Conservation (phyloP, 2,113 vertebrate species). For the Callithrix jacchus region DNA sequence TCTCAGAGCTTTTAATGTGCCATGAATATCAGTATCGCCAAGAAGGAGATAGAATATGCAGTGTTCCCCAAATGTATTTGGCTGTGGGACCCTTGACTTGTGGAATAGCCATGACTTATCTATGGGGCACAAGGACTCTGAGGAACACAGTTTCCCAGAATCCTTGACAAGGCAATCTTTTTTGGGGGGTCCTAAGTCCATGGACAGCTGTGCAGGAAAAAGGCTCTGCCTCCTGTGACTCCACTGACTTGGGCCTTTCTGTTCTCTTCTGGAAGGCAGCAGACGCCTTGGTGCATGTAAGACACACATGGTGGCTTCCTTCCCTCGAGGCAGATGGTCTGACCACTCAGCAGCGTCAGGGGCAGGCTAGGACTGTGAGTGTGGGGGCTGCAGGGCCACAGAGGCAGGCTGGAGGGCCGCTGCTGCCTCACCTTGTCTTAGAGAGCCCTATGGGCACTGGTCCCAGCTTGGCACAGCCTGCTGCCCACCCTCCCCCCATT, state of each 20-base stretch:
- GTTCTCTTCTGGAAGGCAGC: background rate
- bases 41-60: accelerated
- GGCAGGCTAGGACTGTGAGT: background rate
- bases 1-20: background rate
- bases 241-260: background rate
- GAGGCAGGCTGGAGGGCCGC: background rate
- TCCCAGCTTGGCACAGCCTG: background rate
- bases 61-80: background rate
- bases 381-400: background rate
- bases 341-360: background rate
- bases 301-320: background rate
- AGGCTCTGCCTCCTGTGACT: background rate
- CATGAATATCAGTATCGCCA: too few species aligned
- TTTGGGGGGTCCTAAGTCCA: background rate
- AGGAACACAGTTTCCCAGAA: background rate
- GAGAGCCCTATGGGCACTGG: background rate
- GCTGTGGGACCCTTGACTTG: background rate
- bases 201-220: background rate
- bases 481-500: background rate
- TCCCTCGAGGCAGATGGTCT: background rate
- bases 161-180: background rate
- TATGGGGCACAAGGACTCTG: background rate
- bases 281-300: background rate
- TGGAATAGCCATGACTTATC: background rate
- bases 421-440: background rate